These are phyloP conservation scores for Sorex maritimensis DNA, from an alignment of 2,797 vertebrate species.

Conservation along the genomic window DNA sequence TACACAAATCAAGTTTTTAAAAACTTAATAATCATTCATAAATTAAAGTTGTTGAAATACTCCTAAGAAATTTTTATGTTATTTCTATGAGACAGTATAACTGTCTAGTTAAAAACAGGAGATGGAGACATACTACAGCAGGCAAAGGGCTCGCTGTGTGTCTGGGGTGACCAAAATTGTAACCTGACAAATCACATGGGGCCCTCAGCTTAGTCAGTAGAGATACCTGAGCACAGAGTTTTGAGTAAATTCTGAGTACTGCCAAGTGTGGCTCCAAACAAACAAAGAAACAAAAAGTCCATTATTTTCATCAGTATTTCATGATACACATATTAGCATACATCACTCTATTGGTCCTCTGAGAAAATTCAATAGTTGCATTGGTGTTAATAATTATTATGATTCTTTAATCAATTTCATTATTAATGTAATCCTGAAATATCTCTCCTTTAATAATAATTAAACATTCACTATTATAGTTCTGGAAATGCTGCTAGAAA, in stretches of 20 bases:
- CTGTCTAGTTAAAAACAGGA: neutral
- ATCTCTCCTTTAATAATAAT: neutral
- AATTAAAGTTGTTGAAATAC: conserved; percentile 11
- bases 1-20: neutral
- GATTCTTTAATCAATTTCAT: conserved; percentile 18
- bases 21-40: conserved; percentile 2
- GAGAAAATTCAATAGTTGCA: no score
- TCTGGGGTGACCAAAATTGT: no score
- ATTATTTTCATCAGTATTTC: neutral
- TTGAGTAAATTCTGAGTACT: no score
- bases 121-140: no score
- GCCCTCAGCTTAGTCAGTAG: no score
- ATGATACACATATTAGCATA: neutral
- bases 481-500: neutral
- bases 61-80: conserved; percentile 24
- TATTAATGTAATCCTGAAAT: neutral
- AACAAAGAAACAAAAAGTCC: no score
- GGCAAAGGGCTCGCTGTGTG: no score
- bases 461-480: neutral
- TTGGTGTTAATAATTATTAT: neutral
- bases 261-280: no score
- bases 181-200: no score
- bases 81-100: neutral
- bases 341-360: neutral
- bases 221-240: no score